Evolutionary conservation across 2,888 invertebrate species (phyloP).

Genomic region (Troides helena): DNA sequence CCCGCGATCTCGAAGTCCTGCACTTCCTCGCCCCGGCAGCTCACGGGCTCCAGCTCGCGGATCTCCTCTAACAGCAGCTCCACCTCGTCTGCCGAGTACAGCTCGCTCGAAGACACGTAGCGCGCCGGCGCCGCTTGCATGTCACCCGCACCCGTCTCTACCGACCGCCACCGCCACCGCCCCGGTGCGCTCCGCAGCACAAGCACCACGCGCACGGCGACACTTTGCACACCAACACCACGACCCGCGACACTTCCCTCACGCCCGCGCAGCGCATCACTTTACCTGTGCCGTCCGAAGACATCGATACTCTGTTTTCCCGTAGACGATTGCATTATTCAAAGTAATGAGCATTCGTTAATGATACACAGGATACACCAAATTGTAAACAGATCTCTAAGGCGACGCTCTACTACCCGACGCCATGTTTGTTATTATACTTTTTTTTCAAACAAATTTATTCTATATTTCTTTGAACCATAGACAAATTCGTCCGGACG

Average conservation of each 20-base stretch:
- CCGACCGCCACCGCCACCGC: slow-evolving; percentile 57
- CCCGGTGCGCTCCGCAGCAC: slow-evolving; percentile 56
- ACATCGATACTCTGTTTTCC: slow-evolving; percentile 52
- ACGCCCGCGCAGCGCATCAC: slow-evolving; percentile 17
- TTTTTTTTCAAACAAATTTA: slow-evolving; percentile 36
- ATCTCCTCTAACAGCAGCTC: slow-evolving; percentile 79
- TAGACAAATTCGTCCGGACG: slow-evolving; percentile 14
- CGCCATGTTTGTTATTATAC: slow-evolving; percentile 75
- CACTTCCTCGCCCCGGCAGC: slow-evolving; percentile 75
- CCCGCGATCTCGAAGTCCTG: slow-evolving; percentile 81
- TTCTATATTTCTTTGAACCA: slow-evolving; percentile 30
- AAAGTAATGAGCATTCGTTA: slow-evolving; percentile 37
- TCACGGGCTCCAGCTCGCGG: slow-evolving; percentile 76
- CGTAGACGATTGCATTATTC: slow-evolving; percentile 58
- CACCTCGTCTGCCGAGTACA: slow-evolving; percentile 79
- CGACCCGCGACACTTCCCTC: background rate
- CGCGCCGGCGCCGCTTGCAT: slow-evolving; percentile 78
- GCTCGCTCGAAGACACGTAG: slow-evolving; percentile 78
- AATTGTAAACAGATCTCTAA: slow-evolving; percentile 56
- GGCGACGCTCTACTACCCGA: slow-evolving; percentile 54
- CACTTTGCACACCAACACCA: background rate
- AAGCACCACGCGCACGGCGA: slow-evolving; percentile 40
- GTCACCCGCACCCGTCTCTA: slow-evolving; percentile 63
- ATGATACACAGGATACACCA: slow-evolving; percentile 41
- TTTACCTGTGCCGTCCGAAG: slow-evolving; percentile 55